Percentiles rank a stretch among this genome's conserved stretches.
Conservation (phyloP, 2,797 vertebrate species). For the Darevskia nairensis region DNA sequence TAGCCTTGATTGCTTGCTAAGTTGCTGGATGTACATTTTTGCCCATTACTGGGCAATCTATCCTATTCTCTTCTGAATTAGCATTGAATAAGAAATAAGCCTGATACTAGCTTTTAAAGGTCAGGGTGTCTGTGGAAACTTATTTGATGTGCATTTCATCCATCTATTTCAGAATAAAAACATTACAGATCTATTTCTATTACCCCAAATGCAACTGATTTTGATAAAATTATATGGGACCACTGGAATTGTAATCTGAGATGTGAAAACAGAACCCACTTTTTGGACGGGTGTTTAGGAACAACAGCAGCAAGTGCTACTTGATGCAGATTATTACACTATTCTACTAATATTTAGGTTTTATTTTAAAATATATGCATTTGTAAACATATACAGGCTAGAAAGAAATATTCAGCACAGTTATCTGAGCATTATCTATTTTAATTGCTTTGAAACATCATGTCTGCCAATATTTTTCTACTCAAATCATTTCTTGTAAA, state of each 20-base stretch:
- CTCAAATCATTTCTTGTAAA: not conserved
- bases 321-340: no score
- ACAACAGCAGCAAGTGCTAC: not conserved
- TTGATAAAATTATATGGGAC: not conserved
- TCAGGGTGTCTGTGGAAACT: not conserved
- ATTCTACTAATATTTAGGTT: not conserved
- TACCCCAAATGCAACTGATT: not conserved
- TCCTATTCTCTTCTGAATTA: conserved; percentile 25
- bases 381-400: not conserved
- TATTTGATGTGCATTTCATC: not conserved
- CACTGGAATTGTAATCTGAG: not conserved
- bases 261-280: not conserved
- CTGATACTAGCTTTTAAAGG: conserved; percentile 10
- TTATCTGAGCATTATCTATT: not conserved
- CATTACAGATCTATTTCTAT: not conserved
- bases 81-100: not conserved
- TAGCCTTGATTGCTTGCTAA: conserved; percentile 6
- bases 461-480: not conserved
- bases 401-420: not conserved
- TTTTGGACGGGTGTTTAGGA: not conserved
- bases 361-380: not conserved
- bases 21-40: conserved; percentile 12
- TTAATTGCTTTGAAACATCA: not conserved
- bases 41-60: conserved; percentile 19
- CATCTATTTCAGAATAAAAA: conserved; percentile 12